phyloP scores from a whole-genome alignment of 2,113 vertebrate genomes.

The Scomber japonicus region DNA sequence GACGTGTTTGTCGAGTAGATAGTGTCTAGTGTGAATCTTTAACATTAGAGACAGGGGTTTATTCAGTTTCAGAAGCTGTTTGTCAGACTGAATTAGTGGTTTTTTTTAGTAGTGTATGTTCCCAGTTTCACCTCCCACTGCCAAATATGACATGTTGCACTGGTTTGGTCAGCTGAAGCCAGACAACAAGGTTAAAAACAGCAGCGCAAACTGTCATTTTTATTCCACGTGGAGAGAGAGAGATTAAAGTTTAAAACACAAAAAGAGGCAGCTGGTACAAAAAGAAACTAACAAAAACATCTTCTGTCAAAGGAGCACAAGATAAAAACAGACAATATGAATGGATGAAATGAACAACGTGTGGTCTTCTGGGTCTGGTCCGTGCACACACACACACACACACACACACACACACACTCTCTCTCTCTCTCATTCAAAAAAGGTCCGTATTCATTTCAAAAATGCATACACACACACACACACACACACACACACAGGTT shows the following conservation, averaged over 20 bases:
- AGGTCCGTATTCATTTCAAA: constrained; percentile 57
- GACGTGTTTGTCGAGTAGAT: constrained; percentile 8
- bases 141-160: constrained; percentile 2
- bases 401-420: constrained; percentile 18
- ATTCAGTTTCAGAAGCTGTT: constrained; percentile 2
- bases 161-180: constrained; percentile 22
- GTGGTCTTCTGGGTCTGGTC: constrained; percentile 58
- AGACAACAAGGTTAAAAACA: constrained; percentile 22
- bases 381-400: constrained; percentile 16
- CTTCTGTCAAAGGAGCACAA: constrained; percentile 35
- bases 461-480: constrained; percentile 24
- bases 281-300: constrained; percentile 17
- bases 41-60: constrained; percentile 9
- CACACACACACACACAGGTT: constrained; percentile 52
- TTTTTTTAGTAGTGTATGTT: constrained; percentile 40
- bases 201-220: constrained; percentile 16
- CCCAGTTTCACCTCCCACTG: constrained; percentile 41
- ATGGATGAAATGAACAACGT: constrained; percentile 42
- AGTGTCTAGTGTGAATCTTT: constrained; percentile 1
- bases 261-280: constrained; percentile 60
- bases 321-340: constrained; percentile 34
- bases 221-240: background rate
- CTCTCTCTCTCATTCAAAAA: constrained; percentile 21
- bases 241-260: constrained; percentile 32
- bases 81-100: constrained; percentile 38